Conservation (phyloP, 2,888 invertebrate species). For the Aphrophora alni region DNA sequence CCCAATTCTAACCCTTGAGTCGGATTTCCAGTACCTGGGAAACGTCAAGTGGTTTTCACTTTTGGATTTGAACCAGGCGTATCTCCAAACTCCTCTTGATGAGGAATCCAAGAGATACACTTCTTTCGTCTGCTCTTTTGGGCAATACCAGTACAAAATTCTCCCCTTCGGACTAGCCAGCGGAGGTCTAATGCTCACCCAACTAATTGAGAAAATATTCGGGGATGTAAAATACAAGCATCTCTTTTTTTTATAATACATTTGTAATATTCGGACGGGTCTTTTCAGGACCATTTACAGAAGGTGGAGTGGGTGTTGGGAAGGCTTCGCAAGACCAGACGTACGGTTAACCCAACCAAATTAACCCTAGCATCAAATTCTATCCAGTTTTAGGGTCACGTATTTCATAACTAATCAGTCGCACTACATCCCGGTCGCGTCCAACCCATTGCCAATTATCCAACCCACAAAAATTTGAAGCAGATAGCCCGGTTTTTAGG, state of each 20-base stretch:
- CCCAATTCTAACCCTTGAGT: too few species aligned
- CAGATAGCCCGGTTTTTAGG: constrained; percentile 26
- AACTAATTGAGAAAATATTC: too few species aligned
- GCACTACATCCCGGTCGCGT: too few species aligned
- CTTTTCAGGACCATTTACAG: not conserved
- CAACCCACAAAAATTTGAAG: constrained; percentile 22
- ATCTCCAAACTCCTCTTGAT: too few species aligned
- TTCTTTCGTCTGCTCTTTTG: too few species aligned
- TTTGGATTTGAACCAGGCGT: too few species aligned
- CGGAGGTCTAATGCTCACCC: too few species aligned
- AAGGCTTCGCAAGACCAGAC: not conserved
- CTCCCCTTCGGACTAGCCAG: not conserved
- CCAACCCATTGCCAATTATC: constrained; percentile 19
- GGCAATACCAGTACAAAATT: too few species aligned
- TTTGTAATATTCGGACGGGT: too few species aligned
- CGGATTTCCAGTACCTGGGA: not conserved
- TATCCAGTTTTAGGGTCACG: too few species aligned
- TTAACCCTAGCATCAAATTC: not conserved
- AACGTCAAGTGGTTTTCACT: not conserved
- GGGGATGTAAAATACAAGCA: constrained; percentile 14
- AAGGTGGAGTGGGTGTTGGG: not conserved
- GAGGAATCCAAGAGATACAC: not conserved
- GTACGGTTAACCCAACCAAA: constrained; percentile 32
- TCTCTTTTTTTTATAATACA: not conserved
- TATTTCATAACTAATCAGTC: not conserved